Conservation (phyloP, 1,140 invertebrate genomes). For the Aethina tumida region DNA sequence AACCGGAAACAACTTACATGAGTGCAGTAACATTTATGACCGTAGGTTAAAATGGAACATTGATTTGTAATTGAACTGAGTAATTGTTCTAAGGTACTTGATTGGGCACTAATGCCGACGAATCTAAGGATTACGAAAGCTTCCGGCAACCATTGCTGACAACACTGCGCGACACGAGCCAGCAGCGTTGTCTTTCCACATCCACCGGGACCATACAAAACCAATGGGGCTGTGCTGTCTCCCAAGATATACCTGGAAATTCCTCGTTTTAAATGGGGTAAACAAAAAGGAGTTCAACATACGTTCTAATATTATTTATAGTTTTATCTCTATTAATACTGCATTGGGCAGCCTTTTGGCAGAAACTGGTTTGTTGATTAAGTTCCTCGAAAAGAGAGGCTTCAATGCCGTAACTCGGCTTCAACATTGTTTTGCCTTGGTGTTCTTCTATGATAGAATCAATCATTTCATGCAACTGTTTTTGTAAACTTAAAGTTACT, state of each 20-base stretch:
- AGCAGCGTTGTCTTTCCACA: slow-evolving; percentile 73
- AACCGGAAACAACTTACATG: slow-evolving; percentile 42
- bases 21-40: slow-evolving; percentile 45
- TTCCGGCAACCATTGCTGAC: slow-evolving; percentile 57
- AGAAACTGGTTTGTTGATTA: slow-evolving; percentile 53
- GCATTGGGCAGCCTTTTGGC: slow-evolving; percentile 52
- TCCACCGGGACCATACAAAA: slow-evolving; percentile 66
- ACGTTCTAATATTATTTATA: slow-evolving; percentile 56
- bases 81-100: slow-evolving; percentile 52
- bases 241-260: slow-evolving; percentile 54
- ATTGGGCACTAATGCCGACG: slow-evolving; percentile 55
- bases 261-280: slow-evolving; percentile 4
- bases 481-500: slow-evolving; percentile 42
- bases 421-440: slow-evolving; percentile 32
- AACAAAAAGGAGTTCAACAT: slow-evolving; percentile 19
- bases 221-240: slow-evolving; percentile 49
- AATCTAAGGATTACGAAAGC: slow-evolving; percentile 49
- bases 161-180: slow-evolving; percentile 55
- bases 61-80: slow-evolving; percentile 58
- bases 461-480: slow-evolving; percentile 42
- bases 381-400: slow-evolving; percentile 53
- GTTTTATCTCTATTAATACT: slow-evolving; percentile 50
- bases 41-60: slow-evolving; percentile 49
- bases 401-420: slow-evolving; percentile 41
- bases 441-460: slow-evolving; percentile 49